Conservation (phyloP, 2,888 invertebrate genomes). For the Lycia hirtaria region DNA sequence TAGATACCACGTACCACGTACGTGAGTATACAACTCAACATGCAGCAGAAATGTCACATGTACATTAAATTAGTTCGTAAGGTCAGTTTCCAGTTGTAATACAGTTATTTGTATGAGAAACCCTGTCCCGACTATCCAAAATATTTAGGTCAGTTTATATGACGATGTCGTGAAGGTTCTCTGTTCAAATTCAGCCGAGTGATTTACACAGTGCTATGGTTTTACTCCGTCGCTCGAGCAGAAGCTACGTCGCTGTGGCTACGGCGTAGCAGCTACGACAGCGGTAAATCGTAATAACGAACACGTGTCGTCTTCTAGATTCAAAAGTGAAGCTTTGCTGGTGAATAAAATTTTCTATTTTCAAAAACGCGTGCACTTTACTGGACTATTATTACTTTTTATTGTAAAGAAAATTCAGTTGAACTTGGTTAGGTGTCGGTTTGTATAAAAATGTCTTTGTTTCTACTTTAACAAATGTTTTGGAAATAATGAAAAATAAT, state of each 20-base stretch:
- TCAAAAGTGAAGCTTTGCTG: slow-evolving; percentile 27
- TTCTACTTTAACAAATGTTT: neutral
- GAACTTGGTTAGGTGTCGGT: neutral
- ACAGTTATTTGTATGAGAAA: no score
- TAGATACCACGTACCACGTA: no score
- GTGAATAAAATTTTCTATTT: slow-evolving; percentile 33
- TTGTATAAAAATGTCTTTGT: neutral
- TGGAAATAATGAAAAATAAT: neutral
- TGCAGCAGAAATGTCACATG: no score
- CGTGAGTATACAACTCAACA: no score
- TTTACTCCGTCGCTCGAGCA: slow-evolving; percentile 10
- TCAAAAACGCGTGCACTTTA: slow-evolving; percentile 26
- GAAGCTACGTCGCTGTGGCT: slow-evolving; percentile 11
- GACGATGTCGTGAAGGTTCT: slow-evolving; percentile 4
- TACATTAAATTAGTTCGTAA: no score
- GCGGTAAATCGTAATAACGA: slow-evolving; percentile 39
- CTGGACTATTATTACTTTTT: slow-evolving; percentile 19
- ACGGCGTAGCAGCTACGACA: slow-evolving; percentile 31
- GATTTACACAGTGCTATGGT: slow-evolving; percentile 17
- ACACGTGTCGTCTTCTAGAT: slow-evolving; percentile 37
- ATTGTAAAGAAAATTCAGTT: slow-evolving; percentile 3
- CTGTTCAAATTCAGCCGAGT: slow-evolving; percentile 15
- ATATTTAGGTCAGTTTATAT: no score
- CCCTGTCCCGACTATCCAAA: no score
- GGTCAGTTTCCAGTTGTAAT: no score